Evolutionary conservation across 2,888 invertebrate genomes (phyloP).

Genomic region (Perizoma affinitatum): DNA sequence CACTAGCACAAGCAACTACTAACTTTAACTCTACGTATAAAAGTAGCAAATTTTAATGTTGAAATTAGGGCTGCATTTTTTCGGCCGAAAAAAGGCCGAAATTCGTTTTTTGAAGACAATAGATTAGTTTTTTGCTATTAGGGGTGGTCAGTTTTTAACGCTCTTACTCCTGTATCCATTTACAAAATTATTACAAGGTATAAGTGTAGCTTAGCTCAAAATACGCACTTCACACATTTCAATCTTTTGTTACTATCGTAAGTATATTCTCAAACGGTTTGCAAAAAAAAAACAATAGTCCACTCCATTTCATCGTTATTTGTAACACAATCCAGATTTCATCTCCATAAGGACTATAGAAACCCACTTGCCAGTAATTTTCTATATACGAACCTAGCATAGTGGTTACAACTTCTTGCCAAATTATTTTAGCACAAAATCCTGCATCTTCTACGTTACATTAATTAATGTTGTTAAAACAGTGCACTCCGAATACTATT

Average conservation of each 20-base stretch:
- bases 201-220: background rate
- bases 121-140: slow-evolving; percentile 29
- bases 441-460: background rate
- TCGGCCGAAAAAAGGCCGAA: slow-evolving; percentile 32
- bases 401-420: slow-evolving; percentile 2
- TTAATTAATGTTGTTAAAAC: background rate
- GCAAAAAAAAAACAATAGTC: background rate
- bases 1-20: slow-evolving; percentile 22
- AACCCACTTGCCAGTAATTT: slow-evolving; percentile 10
- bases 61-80: slow-evolving; percentile 19
- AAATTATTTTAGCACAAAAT: too few species aligned
- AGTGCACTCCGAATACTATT: slow-evolving; percentile 13
- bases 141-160: slow-evolving; percentile 35
- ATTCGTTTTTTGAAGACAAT: slow-evolving; percentile 28
- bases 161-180: slow-evolving; percentile 26
- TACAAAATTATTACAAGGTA: slow-evolving; percentile 8
- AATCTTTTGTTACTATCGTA: background rate
- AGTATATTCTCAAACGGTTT: background rate
- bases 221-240: background rate
- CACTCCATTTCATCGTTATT: background rate
- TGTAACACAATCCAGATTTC: slow-evolving; percentile 8
- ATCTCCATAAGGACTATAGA: slow-evolving; percentile 3
- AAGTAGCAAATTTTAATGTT: slow-evolving; percentile 7
- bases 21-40: slow-evolving; percentile 19
- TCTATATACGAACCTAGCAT: slow-evolving; percentile 3